phyloP scores from a whole-genome alignment of 2,113 vertebrate species.

The Casuarius casuarius region DNA sequence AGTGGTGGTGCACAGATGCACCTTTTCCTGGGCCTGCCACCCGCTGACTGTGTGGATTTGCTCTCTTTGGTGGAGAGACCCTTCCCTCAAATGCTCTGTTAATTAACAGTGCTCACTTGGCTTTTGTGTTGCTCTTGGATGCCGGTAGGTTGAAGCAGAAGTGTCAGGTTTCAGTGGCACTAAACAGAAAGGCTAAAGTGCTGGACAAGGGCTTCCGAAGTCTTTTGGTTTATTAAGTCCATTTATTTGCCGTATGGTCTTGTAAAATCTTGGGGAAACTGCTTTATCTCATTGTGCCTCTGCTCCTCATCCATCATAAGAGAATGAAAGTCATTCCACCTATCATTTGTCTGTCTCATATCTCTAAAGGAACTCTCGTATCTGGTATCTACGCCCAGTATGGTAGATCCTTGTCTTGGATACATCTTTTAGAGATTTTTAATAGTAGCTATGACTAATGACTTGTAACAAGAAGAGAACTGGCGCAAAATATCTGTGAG shows the following conservation, averaged over 20 bases:
- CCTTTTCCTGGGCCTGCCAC: not conserved
- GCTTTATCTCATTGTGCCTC: not conserved
- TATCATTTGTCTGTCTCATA: not conserved
- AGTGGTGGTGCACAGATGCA: too few relatives aligned
- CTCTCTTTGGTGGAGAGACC: not conserved
- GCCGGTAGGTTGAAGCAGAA: not conserved
- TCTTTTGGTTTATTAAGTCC: not conserved
- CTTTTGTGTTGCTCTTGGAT: not conserved
- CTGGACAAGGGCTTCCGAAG: not conserved
- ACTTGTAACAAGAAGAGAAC: not conserved
- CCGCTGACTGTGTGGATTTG: not conserved
- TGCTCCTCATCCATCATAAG: not conserved
- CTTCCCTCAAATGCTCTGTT: not conserved
- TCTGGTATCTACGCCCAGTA: not conserved
- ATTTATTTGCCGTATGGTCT: not conserved
- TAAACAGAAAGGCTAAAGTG: not conserved
- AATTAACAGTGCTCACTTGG: not conserved
- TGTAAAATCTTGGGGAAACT: not conserved
- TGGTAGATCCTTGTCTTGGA: not conserved
- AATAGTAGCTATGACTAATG: not conserved
- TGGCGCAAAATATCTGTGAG: not conserved
- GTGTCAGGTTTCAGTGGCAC: not conserved
- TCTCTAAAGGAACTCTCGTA: constrained; percentile 14
- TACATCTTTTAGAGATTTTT: constrained; percentile 7
- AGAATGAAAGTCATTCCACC: not conserved